Evolutionary conservation across 1,140 invertebrate genomes (phyloP).

Genomic region (Ceratina calcarata): DNA sequence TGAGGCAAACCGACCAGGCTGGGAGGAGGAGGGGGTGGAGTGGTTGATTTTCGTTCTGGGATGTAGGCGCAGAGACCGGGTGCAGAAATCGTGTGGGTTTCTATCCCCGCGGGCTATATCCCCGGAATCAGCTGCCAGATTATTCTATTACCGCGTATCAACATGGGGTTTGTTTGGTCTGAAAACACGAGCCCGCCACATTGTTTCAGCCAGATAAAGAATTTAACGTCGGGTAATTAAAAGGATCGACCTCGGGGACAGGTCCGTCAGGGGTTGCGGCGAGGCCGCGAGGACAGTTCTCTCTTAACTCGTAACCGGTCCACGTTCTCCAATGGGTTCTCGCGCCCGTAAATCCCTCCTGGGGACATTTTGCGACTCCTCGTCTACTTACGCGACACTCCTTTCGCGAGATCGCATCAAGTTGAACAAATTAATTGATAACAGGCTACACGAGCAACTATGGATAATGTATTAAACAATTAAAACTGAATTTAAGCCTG

Average conservation of each 20-base stretch:
- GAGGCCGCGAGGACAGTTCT: constrained; percentile 7
- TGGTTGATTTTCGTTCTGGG: constrained; percentile 74
- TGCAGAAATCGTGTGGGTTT: constrained; percentile 75
- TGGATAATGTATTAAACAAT: too few species aligned
- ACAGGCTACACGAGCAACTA: too few species aligned
- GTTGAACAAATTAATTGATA: too few species aligned
- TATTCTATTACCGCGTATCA: constrained; percentile 82
- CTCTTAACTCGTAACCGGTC: constrained; percentile 4
- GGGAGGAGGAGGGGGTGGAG: constrained; percentile 50
- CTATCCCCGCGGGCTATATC: constrained; percentile 79
- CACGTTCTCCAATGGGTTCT: constrained; percentile 39
- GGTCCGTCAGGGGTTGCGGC: constrained; percentile 34
- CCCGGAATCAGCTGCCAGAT: constrained; percentile 81
- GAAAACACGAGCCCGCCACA: constrained; percentile 79
- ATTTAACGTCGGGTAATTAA: constrained; percentile 81
- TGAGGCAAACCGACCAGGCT: constrained; percentile 42
- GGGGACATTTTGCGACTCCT: constrained; percentile 62
- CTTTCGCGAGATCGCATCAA: too few species aligned
- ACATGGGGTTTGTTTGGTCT: constrained; percentile 80
- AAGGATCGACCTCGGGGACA: constrained; percentile 69
- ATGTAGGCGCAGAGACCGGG: constrained; percentile 65
- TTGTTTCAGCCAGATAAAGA: constrained; percentile 81
- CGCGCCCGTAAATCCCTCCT: constrained; percentile 61
- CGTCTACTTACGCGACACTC: constrained; percentile 21
- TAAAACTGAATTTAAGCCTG: too few species aligned